Evolutionary conservation across 2,113 vertebrate species (phyloP), one percentile per base, ranked within the genome.

Genomic region (Salvator merianae): DNA sequence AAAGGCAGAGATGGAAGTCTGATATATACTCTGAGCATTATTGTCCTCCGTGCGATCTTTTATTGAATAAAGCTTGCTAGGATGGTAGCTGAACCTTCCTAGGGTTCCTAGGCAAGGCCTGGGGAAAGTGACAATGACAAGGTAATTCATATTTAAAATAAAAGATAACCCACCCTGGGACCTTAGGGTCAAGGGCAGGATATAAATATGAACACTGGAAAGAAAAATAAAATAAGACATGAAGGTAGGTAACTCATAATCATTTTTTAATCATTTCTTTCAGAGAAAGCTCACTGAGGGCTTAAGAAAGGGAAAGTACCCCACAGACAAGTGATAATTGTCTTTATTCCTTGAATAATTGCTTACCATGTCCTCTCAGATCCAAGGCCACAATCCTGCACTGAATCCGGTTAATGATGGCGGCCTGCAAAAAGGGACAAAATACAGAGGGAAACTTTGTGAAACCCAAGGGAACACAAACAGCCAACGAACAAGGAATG

Each of bases 321-420:
- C 43, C 65, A n/a, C 8, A n/a, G 62, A 65, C 7, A 7, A 28
- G 24, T 7, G 24, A 47, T 47, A 47, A 47, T 9, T 28, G 63
- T 53, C n/a, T 30, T 77, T 3, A 34, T 14, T 10, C 47, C 2
- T 12, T 22, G 55, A 82, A 30, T 0, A 36, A 32, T 40, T 30
- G 92, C 95, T 96, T 93, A 99, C 98, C 98, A 30, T 99, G 98
- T 91, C 96, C 96, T 92, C 98, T 94, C 65, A 99, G 97, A 94
- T 99, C 98, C 95, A 99, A 95, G 77, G 98, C 98, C 92, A 99
- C 98, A 83, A 99, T 98, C 92, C 98, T 96, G 84, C 98, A 99
- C 79, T 97, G 96, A 93, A 99, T 97, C 91, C 98, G 96, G 93
- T 94, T 98, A 93, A 95, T 97, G 92, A 99, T 98, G 1, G 98